Base-by-base conservation (phyloP, 1,140 invertebrate species). In the Kradibia gibbosae region DNA sequence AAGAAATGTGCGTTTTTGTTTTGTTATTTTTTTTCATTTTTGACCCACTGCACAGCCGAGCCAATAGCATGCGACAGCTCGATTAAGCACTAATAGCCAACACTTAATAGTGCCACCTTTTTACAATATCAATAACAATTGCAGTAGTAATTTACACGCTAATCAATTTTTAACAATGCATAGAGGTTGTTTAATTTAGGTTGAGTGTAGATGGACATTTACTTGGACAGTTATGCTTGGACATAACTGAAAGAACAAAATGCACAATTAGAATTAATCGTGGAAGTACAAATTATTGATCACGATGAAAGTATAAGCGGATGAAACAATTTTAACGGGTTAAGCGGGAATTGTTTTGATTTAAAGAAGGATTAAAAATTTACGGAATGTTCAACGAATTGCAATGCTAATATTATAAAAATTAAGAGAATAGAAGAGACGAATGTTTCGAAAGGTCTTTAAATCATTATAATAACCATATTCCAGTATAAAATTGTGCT, bases 111-210 rank as follows among this genome's bases (percentile, higher is more conserved):
- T 67, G 13, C 15, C 13, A 65, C 80, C 71, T 76, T n/a, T 60
- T 76, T 28, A 81, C 13, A 60, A 57, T 81, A n/a, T 67, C 28
- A 76, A 76, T 81, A 76, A 81, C 65, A 70, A 60, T 76, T 62
- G 48, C 36, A 57, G 73, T 76, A 81, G 73, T 55, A 8, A 45
- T 76, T 76, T 42, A 81, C 45, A 75, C 5, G 34, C 80, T 81
- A 76, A 81, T 71, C 45, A 77, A 42, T 53, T 22, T 70, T 67
- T 81, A 81, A 81, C 60, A 74, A 70, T 22, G 34, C 70, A 60
- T 20, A 62, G 39, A 45, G 17, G 39, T n/a, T 31, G 28, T 73
- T 73, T 34, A 77, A 39, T 34, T 20, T 62, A 36, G 31, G 11
- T 62, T 62, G 34, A 34, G 5, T 4, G 31, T 62, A 62, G 28